These are phyloP conservation scores for Rhabdomys pumilio DNA, from an alignment of 2,797 vertebrate species.

Conservation along the genomic window DNA sequence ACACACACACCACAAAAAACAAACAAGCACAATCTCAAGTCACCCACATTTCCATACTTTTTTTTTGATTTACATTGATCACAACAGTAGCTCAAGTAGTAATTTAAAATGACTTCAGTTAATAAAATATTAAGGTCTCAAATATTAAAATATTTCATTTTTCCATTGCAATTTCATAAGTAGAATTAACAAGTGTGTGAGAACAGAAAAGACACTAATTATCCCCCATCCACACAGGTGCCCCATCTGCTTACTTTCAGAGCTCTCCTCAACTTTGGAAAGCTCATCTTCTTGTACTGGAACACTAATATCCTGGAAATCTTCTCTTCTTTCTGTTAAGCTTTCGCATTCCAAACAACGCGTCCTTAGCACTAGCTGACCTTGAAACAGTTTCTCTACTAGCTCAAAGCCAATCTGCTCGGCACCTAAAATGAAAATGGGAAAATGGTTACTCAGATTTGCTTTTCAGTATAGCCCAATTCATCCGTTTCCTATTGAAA, in stretches of 20 bases:
- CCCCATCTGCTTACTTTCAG: conserved; percentile 91
- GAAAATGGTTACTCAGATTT: conserved; percentile 28
- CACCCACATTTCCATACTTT: background rate
- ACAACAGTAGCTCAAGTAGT: conserved; percentile 32
- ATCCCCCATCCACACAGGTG: background rate
- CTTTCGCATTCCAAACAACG: conserved; percentile 98
- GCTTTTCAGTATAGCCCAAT: conserved; percentile 45
- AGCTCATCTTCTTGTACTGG: conserved; percentile 97
- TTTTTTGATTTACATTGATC: conserved; percentile 26
- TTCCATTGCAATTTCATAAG: conserved; percentile 54
- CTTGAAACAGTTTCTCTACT: conserved; percentile 97
- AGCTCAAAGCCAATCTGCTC: conserved; percentile 92
- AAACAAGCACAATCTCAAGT: background rate
- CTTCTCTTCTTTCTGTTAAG: conserved; percentile 97
- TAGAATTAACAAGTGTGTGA: conserved; percentile 14
- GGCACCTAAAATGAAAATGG: conserved; percentile 80
- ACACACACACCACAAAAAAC: conserved; percentile 29
- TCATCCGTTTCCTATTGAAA: conserved; percentile 53
- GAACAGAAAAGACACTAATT: conserved; percentile 1
- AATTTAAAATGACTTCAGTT: conserved; percentile 40
- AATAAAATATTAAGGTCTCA: background rate
- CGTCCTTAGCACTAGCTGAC: conserved; percentile 96
- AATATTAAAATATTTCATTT: conserved; percentile 58
- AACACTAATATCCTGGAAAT: conserved; percentile 99
- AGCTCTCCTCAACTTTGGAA: conserved; percentile 91